These are phyloP conservation scores for Chiroxiphia lanceolata DNA, from an alignment of 2,797 vertebrate species.

Conservation along the genomic window DNA sequence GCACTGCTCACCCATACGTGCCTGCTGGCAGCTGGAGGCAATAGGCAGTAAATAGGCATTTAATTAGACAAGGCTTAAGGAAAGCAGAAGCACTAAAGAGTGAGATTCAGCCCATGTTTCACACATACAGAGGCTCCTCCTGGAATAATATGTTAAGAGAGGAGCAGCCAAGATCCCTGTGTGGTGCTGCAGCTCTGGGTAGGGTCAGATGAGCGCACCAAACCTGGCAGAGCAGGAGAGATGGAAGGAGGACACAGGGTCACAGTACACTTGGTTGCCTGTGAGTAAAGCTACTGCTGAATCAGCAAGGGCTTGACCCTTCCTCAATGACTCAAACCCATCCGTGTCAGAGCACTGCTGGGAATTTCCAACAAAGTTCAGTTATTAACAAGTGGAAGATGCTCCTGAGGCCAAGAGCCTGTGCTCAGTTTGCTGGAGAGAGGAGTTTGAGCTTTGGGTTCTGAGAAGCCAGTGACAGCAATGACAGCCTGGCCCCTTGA, in stretches of 20 bases:
- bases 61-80: neutral
- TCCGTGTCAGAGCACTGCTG: fast-evolving
- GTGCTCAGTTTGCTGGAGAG: neutral
- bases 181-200: neutral
- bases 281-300: neutral
- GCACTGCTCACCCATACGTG: fast-evolving
- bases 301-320: neutral
- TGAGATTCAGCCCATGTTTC: neutral
- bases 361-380: neutral
- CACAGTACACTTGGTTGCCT: fast-evolving
- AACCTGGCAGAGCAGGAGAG: neutral
- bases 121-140: neutral
- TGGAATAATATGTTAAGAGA: neutral
- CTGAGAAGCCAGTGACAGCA: fast-evolving
- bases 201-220: neutral
- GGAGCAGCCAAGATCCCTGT: neutral
- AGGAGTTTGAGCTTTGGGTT: neutral
- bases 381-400: neutral
- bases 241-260: neutral
- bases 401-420: neutral
- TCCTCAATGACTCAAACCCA: neutral
- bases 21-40: neutral
- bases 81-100: neutral
- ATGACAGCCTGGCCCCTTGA: fast-evolving
- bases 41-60: neutral